Conservation (phyloP, 2,888 invertebrate species). For the Unio pictorum region DNA sequence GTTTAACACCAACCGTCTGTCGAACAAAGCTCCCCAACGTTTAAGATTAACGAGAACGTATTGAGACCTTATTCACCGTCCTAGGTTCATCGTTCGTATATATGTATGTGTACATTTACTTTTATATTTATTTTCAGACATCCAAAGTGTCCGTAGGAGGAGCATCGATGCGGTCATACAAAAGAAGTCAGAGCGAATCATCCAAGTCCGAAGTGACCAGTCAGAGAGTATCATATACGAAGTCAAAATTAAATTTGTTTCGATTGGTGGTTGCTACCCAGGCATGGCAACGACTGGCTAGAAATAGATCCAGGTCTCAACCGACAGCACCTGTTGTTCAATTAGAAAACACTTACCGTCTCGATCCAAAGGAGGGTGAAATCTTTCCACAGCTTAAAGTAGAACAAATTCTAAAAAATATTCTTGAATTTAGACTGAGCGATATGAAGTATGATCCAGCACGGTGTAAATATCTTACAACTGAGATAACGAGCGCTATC, state of each 20-base stretch:
- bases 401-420: constrained; percentile 40
- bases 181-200: constrained; percentile 15
- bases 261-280: constrained; percentile 52
- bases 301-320: constrained; percentile 23
- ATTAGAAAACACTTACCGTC: constrained; percentile 58
- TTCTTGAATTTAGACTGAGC: constrained; percentile 42
- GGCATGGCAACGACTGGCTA: constrained; percentile 55
- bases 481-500: constrained; percentile 50
- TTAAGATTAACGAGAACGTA: too few species aligned
- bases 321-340: constrained; percentile 24
- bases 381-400: constrained; percentile 47
- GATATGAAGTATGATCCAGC: constrained; percentile 48
- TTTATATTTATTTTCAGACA: constrained; percentile 16
- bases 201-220: constrained; percentile 21
- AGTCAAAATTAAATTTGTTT: constrained; percentile 50
- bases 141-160: constrained; percentile 16
- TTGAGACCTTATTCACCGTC: too few species aligned
- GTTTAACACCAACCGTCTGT: too few species aligned
- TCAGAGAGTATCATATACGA: constrained; percentile 12
- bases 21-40: too few species aligned
- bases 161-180: constrained; percentile 6
- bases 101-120: not conserved
- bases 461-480: constrained; percentile 43
- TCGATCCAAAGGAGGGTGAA: constrained; percentile 49
- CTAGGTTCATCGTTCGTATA: too few species aligned